phyloP scores from a whole-genome alignment of 2,113 vertebrate species.

The Daboia siamensis region DNA sequence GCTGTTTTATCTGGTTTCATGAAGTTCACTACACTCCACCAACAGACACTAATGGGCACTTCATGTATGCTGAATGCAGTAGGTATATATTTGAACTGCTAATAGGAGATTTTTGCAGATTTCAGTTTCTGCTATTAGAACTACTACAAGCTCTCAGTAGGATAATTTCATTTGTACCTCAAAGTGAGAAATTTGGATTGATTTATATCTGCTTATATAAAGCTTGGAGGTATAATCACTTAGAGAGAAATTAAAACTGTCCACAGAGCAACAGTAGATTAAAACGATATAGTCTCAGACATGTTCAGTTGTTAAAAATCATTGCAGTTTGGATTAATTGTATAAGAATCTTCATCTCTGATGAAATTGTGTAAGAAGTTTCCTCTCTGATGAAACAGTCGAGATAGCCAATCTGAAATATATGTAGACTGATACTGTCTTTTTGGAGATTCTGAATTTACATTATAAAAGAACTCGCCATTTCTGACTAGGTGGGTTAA shows the following conservation, averaged over 20 bases:
- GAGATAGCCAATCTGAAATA: not conserved
- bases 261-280: not conserved
- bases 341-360: not conserved
- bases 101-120: not conserved
- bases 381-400: not conserved
- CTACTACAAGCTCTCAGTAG: not conserved
- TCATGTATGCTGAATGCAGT: not conserved
- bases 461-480: not conserved
- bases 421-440: not conserved
- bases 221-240: not conserved
- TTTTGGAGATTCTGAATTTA: not conserved
- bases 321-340: not conserved
- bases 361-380: not conserved
- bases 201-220: not conserved
- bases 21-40: not conserved
- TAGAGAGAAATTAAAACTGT: not conserved
- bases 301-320: not conserved
- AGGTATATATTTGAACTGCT: not conserved
- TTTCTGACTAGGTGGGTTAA: not conserved
- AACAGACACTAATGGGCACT: not conserved
- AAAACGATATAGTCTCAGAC: not conserved
- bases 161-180: not conserved
- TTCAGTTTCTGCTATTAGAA: not conserved
- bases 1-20: not conserved
- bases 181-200: not conserved